Evolutionary conservation across 2,888 invertebrate species (phyloP), one percentile per base, ranked within the genome.

Genomic region (Pseudoips prasinana): DNA sequence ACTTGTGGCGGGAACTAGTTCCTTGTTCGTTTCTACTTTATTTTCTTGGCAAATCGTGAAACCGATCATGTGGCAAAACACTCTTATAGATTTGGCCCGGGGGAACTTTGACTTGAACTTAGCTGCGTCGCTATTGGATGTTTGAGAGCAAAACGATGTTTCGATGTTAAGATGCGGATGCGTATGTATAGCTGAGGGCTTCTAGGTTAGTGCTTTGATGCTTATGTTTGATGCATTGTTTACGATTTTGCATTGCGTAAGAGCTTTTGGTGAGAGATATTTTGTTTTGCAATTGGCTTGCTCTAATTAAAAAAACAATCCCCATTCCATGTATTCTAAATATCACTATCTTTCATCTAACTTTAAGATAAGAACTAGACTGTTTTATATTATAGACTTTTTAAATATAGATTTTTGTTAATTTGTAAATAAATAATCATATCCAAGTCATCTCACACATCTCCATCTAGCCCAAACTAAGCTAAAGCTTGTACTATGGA

Each of bases 21-120:
- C 56, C 65, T 62, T 73, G 75, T 74, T 76, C 64, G 60, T 62
- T 62, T 63, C 62, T 67, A 76, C 79, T 82, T 75, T 81, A 84
- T 84, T 83, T 83, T 83, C 83, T 84, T 84, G 83, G 78, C 79
- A 81, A 82, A 85, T 83, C 81, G 81, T 78, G 72, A 73, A 84
- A 81, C 78, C 83, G 84, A 85, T 87, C 87, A 85, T 83, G 86
- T 86, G 84, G 85, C 82, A 84, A 85, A 84, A 85, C 73, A 83
- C 73, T 78, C 81, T 83, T 84, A 85, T 83, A 75, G 82, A 83
- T 86, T 85, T 82, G 69, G 82, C 86, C 83, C 70, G 62, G 54
- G 76, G 84, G 73, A 86, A 86, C 77, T 86, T 81, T 84, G 84
- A 83, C 84, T 85, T 68, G 68, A 57, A 74, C 74, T 80, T 80